Evolutionary conservation across 1,140 invertebrate species (phyloP).

Genomic region (Antheraea mylitta): DNA sequence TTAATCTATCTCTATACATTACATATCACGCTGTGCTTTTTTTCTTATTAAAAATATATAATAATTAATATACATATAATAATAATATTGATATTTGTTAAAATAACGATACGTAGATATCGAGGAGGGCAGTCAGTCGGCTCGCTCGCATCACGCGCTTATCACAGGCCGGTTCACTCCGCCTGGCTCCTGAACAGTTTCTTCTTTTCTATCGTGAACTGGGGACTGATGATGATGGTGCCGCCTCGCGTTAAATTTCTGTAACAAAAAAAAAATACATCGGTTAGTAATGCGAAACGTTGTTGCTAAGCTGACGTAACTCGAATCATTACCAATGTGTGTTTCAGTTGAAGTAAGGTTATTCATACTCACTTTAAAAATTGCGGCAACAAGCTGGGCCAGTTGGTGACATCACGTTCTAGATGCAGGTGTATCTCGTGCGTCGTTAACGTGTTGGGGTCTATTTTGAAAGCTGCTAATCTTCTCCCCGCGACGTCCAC

Average conservation of each 20-base stretch:
- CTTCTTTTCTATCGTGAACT: constrained; percentile 91
- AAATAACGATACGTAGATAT: constrained; percentile 75
- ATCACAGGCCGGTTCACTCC: constrained; percentile 55
- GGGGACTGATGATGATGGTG: constrained; percentile 90
- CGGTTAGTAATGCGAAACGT: constrained; percentile 31
- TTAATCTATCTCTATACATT: constrained; percentile 73
- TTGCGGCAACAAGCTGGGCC: constrained; percentile 90
- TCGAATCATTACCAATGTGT: neutral
- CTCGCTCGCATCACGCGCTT: constrained; percentile 48
- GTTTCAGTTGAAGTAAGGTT: neutral
- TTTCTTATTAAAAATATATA: constrained; percentile 76
- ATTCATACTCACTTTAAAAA: constrained; percentile 88
- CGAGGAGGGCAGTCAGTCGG: constrained; percentile 71
- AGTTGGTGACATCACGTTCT: constrained; percentile 88
- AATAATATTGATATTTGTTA: constrained; percentile 77
- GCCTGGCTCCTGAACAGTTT: constrained; percentile 89
- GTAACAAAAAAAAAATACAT: constrained; percentile 58
- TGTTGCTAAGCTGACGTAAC: neutral
- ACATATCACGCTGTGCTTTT: constrained; percentile 77
- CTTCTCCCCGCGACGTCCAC: constrained; percentile 86
- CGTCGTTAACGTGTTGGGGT: constrained; percentile 90
- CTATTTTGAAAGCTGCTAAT: constrained; percentile 86
- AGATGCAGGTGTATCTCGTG: constrained; percentile 92
- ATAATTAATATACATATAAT: constrained; percentile 75
- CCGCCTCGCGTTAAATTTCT: constrained; percentile 90